A percentile compares a stretch with the other conserved stretches of the same genome.
phyloP scores from a whole-genome alignment of 35 echinoderm and acorn worm species.

The Holothuria glaberrima region DNA sequence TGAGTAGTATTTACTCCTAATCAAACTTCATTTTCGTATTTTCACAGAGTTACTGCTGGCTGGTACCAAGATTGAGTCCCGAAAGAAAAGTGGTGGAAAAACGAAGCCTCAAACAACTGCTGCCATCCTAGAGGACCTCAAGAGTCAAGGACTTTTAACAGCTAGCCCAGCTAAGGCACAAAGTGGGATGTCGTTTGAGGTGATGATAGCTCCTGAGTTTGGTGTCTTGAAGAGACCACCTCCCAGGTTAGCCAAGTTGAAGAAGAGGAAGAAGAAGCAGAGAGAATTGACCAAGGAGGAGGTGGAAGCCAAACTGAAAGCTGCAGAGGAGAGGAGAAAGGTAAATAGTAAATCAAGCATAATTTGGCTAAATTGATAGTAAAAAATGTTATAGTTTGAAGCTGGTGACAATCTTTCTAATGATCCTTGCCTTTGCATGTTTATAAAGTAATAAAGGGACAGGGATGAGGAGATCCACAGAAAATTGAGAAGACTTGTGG shows the following conservation, averaged over 20 bases:
- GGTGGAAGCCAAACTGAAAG: slow-evolving; percentile 85
- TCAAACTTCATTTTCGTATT: neutral
- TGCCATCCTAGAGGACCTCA: slow-evolving; percentile 80
- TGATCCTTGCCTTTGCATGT: too few relatives aligned
- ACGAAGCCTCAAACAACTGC: slow-evolving; percentile 54
- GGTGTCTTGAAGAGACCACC: slow-evolving; percentile 79
- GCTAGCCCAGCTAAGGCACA: slow-evolving; percentile 46
- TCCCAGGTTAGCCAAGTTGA: slow-evolving; percentile 87
- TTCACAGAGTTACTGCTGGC: slow-evolving; percentile 65
- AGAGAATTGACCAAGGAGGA: slow-evolving; percentile 83
- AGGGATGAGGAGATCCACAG: too few relatives aligned
- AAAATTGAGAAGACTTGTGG: too few relatives aligned
- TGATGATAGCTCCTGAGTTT: slow-evolving; percentile 85
- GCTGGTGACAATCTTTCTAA: too few relatives aligned
- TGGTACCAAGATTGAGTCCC: slow-evolving; percentile 75
- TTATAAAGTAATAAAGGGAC: too few relatives aligned
- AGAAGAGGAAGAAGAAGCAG: slow-evolving; percentile 92
- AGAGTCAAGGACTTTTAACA: slow-evolving; percentile 82
- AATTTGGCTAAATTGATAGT: too few relatives aligned
- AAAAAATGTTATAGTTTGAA: too few relatives aligned
- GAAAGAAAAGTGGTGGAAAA: slow-evolving; percentile 75
- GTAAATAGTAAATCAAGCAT: neutral
- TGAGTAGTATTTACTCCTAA: neutral
- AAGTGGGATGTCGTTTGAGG: slow-evolving; percentile 85
- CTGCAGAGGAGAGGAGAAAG: slow-evolving; percentile 94